These are phyloP conservation scores for Ophion costatus DNA, from an alignment of 2,888 invertebrate species.

Conservation along the genomic window DNA sequence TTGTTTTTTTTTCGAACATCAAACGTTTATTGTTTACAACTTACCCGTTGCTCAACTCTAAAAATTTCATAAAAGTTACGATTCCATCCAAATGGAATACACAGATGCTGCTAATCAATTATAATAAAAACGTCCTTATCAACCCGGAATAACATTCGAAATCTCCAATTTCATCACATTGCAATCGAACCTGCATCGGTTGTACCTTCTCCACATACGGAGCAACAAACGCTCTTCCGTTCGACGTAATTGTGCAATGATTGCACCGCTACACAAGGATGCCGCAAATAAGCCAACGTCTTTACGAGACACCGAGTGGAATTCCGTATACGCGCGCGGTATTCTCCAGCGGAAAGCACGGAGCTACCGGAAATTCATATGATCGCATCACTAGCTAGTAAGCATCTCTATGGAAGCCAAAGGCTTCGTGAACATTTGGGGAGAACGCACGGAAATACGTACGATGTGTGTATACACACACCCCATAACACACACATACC, in stretches of 20 bases:
- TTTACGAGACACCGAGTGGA: neutral
- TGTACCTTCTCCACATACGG: neutral
- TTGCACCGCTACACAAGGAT: neutral
- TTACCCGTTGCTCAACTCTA: too few species aligned
- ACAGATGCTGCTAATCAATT: neutral
- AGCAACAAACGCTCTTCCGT: neutral
- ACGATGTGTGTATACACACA: neutral
- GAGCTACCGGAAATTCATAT: conserved; percentile 14
- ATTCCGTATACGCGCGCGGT: neutral
- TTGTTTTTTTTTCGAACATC: too few species aligned
- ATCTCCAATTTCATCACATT: neutral
- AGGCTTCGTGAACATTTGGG: conserved; percentile 24
- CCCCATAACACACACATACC: neutral
- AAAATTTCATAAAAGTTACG: too few species aligned
- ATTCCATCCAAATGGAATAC: too few species aligned
- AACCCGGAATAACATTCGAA: neutral
- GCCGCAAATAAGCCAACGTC: neutral
- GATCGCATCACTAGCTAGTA: conserved; percentile 30
- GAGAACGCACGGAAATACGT: neutral
- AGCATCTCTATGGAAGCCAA: conserved; percentile 18
- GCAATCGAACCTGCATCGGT: neutral
- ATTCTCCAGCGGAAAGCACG: neutral
- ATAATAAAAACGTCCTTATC: neutral
- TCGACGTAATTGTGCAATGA: neutral
- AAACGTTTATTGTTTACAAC: too few species aligned